Evolutionary conservation across 2,888 invertebrate species (phyloP).

Genomic region (Megaustenia siamemsis): DNA sequence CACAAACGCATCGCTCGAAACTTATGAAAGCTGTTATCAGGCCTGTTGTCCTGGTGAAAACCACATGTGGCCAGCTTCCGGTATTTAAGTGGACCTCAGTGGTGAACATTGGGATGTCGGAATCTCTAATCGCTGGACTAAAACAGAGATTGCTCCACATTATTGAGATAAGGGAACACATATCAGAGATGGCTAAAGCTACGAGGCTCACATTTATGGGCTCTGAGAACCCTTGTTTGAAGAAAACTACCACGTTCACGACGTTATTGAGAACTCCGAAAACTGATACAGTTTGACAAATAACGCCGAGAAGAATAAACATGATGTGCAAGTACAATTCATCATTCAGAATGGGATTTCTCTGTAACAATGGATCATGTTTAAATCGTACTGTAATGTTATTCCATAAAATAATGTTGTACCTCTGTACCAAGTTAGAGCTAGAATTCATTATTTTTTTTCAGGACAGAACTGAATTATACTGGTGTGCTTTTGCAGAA

Average conservation of each 20-base stretch:
- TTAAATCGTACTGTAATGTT: too few relatives aligned
- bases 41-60: slow-evolving; percentile 19
- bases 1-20: slow-evolving; percentile 39
- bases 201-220: slow-evolving; percentile 19
- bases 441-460: too few relatives aligned
- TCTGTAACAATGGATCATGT: too few relatives aligned
- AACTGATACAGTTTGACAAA: slow-evolving; percentile 1
- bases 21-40: slow-evolving; percentile 43
- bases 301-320: slow-evolving; percentile 21
- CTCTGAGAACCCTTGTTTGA: slow-evolving; percentile 36
- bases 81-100: background rate
- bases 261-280: slow-evolving; percentile 32
- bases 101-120: background rate
- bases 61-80: slow-evolving; percentile 34
- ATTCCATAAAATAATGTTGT: too few relatives aligned
- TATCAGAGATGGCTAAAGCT: slow-evolving; percentile 30
- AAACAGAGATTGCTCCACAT: slow-evolving; percentile 39
- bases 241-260: background rate
- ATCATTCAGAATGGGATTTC: background rate
- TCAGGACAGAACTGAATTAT: too few relatives aligned
- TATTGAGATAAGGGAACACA: slow-evolving; percentile 22
- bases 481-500: too few relatives aligned
- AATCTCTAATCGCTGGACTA: background rate
- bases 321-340: background rate
- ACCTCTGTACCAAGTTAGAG: too few relatives aligned